Conservation (phyloP, 2,888 invertebrate genomes). For the Ditylenchus weischeri region DNA sequence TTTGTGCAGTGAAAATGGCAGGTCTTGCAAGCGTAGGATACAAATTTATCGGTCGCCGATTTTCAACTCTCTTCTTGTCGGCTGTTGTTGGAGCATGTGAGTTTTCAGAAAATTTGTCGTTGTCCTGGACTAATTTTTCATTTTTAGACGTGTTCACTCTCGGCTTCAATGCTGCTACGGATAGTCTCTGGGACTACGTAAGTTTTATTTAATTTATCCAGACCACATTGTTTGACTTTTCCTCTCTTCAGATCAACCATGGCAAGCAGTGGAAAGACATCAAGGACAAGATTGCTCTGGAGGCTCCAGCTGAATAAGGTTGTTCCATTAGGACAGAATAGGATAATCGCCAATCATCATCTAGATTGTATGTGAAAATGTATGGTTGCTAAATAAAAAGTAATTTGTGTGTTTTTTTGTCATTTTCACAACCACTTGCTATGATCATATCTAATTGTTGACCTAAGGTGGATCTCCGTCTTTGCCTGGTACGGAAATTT, state of each 20-base stretch:
- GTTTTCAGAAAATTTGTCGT: slow-evolving; percentile 27
- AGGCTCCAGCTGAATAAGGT: slow-evolving; percentile 1
- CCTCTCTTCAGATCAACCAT: slow-evolving; percentile 47
- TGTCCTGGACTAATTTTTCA: neutral
- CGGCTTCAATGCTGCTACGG: slow-evolving; percentile 41
- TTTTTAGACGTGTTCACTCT: neutral
- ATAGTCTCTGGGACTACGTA: slow-evolving; percentile 51
- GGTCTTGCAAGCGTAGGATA: neutral
- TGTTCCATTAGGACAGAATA: neutral
- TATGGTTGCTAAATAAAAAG: too few relatives aligned
- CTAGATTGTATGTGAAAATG: too few relatives aligned
- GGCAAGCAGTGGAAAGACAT: slow-evolving; percentile 57
- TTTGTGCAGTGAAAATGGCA: slow-evolving; percentile 1
- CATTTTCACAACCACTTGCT: too few relatives aligned
- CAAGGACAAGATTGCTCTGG: slow-evolving; percentile 33
- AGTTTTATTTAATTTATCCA: slow-evolving; percentile 16
- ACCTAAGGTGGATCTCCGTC: too few relatives aligned
- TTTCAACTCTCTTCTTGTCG: slow-evolving; percentile 52
- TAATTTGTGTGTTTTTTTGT: too few relatives aligned
- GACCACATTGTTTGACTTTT: neutral
- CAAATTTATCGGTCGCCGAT: slow-evolving; percentile 45
- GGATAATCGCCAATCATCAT: too few relatives aligned
- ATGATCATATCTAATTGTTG: too few relatives aligned
- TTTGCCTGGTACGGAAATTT: too few relatives aligned
- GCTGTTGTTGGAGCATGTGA: slow-evolving; percentile 48